Conservation (phyloP, 2,797 vertebrate genomes). For the Crocodylus rhombifer region DNA sequence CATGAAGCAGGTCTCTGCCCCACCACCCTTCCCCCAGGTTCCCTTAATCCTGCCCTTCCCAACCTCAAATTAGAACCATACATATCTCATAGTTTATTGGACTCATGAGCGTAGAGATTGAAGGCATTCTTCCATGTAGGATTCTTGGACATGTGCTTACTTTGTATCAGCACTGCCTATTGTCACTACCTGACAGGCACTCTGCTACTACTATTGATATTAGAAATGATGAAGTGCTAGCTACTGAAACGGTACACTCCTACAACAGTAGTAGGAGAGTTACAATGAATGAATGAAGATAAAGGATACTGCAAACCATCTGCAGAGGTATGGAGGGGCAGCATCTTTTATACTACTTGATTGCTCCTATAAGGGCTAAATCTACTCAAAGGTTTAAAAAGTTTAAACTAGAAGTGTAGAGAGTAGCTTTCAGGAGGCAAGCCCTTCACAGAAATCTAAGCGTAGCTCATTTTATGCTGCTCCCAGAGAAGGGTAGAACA, state of each 20-base stretch:
- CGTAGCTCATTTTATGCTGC: background rate
- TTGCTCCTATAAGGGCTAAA: background rate
- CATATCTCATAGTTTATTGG: background rate
- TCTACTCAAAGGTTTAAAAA: background rate
- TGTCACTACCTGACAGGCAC: accelerated
- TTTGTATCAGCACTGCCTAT: accelerated
- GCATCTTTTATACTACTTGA: accelerated
- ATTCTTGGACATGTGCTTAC: background rate
- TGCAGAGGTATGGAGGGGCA: background rate
- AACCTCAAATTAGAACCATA: background rate
- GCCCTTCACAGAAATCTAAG: too few species aligned
- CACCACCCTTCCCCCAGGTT: background rate
- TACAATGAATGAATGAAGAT: background rate
- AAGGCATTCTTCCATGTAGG: background rate
- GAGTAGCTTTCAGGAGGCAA: background rate
- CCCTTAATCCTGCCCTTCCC: background rate
- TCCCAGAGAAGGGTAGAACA: background rate
- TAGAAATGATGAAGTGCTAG: too few species aligned
- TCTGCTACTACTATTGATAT: too few species aligned
- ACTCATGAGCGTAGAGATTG: background rate
- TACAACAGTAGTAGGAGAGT: background rate
- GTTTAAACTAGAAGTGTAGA: background rate
- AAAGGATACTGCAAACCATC: background rate
- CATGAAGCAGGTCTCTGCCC: background rate
- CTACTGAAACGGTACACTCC: too few species aligned